Percentiles rank a stretch among this genome's conserved stretches.
Conservation (phyloP, 2,797 vertebrate species). For the Parotocinclus haroldoi region DNA sequence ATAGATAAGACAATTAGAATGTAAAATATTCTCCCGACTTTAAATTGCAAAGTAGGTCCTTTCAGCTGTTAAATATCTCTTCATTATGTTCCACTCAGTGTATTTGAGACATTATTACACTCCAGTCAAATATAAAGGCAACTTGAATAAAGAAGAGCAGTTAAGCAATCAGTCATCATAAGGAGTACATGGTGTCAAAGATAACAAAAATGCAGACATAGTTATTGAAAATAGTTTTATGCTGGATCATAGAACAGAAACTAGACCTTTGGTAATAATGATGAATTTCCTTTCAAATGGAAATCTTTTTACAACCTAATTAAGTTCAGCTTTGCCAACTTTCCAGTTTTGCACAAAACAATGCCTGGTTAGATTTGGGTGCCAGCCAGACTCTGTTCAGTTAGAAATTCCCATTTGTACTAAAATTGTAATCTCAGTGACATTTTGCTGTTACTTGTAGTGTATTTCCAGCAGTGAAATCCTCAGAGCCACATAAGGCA, state of each 20-base stretch:
- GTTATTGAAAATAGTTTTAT: too few species aligned
- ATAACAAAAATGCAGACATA: too few species aligned
- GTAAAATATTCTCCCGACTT: background rate
- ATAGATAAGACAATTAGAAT: background rate
- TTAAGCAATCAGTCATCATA: too few species aligned
- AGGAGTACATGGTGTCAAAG: too few species aligned
- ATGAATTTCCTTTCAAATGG: too few species aligned
- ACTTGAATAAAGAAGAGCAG: background rate
- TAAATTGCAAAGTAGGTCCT: background rate
- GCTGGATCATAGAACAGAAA: too few species aligned
- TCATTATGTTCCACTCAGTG: background rate
- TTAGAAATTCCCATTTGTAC: slow-evolving; percentile 4
- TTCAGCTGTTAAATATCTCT: background rate
- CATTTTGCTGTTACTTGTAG: slow-evolving; percentile 28
- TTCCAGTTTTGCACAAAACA: slow-evolving; percentile 17
- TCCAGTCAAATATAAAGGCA: background rate
- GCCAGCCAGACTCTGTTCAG: slow-evolving; percentile 16
- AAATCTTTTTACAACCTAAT: too few species aligned
- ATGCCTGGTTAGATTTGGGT: background rate
- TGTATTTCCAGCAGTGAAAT: slow-evolving; percentile 40
- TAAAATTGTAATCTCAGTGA: slow-evolving; percentile 35
- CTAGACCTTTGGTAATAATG: too few species aligned
- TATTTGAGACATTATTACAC: background rate
- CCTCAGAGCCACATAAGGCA: slow-evolving; percentile 7
- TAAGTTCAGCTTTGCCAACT: slow-evolving; percentile 1